Evolutionary conservation across 2,113 vertebrate species (phyloP), one percentile per base, ranked within the genome.

Genomic region (Cyanoliseus patagonus): DNA sequence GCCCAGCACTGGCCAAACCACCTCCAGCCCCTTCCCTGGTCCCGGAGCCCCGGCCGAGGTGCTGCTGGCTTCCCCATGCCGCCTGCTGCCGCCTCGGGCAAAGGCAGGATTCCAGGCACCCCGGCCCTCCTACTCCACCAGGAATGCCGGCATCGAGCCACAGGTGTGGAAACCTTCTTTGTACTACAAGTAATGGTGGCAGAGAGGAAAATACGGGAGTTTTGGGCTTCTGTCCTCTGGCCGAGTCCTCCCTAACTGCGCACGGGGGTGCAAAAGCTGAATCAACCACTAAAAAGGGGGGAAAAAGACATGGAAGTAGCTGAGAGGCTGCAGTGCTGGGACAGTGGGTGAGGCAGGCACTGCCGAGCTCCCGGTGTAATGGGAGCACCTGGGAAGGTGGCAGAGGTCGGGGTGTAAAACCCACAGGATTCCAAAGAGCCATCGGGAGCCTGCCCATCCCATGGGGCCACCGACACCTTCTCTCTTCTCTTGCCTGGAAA

Each of bases 151-250:
- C 76, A 99, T 99, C 70, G 98, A 98, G 96, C 98, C 99, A 11
- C 99, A 99, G 99, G 99, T 99, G 99, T 99, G 99, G 99, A 99
- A 98, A 97, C 99, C 99, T 92, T 98, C 98, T 95, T 98, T 98
- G 95, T 99, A 98, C 88, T 98, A 98, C 97, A 99, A 99, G 96
- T 97, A 97, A 92, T 6, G 3, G 37, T 79, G 85, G 81, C 4
- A 5, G 83, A 91, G 81, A 84, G 81, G 63, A 84, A 79, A 63
- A 46, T 20, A 25, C 0, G 1, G 51, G 68, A 57, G 30, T 13
- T 39, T n/a, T 16, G 51, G 94, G 80, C 78, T 74, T 88, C 87
- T 74, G 72, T 15, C 83, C 28, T 13, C 89, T 14, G 12, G 47
- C 68, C 23, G 11, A 62, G 67, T 28, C 66, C 64, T 89, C 81